Evolutionary conservation across 1,140 invertebrate genomes (phyloP).

Genomic region (Meloidogyne floridensis): DNA sequence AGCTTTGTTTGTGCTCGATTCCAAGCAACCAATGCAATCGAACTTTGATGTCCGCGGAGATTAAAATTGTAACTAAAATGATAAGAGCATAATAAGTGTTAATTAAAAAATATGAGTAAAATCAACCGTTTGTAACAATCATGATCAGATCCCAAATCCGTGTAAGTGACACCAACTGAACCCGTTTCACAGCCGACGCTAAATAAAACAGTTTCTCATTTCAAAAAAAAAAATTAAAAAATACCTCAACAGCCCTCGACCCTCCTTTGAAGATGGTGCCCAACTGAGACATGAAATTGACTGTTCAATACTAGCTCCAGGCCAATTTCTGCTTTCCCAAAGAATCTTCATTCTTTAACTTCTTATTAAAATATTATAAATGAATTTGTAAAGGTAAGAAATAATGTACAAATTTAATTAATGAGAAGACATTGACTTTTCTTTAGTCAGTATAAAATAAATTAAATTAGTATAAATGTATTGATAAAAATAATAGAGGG

Average conservation of each 20-base stretch:
- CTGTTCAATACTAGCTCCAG: conserved; percentile 57
- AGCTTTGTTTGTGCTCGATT: conserved; percentile 97
- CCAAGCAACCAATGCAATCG: conserved; percentile 92
- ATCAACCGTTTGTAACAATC: conserved; percentile 31
- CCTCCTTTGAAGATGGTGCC: conserved; percentile 43
- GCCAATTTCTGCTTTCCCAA: conserved; percentile 57
- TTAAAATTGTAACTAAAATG: conserved; percentile 92
- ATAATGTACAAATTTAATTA: no score
- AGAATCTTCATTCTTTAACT: conserved; percentile 54
- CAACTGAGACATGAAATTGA: conserved; percentile 52
- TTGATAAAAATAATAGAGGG: no score
- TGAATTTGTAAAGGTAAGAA: no score
- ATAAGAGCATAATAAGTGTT: no score
- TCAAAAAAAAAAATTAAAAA: background rate
- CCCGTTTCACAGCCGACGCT: conserved; percentile 54
- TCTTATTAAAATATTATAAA: no score
- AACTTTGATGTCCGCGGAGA: conserved; percentile 88
- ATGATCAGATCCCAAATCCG: conserved; percentile 42
- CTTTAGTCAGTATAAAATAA: no score
- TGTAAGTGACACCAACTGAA: conserved; percentile 56
- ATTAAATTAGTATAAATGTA: no score
- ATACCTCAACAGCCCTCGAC: conserved; percentile 35
- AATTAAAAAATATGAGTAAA: no score
- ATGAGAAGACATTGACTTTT: no score
- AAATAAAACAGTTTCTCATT: background rate